Conservation (phyloP, 2,113 vertebrate species). For the Muntiacus muntjak region DNA sequence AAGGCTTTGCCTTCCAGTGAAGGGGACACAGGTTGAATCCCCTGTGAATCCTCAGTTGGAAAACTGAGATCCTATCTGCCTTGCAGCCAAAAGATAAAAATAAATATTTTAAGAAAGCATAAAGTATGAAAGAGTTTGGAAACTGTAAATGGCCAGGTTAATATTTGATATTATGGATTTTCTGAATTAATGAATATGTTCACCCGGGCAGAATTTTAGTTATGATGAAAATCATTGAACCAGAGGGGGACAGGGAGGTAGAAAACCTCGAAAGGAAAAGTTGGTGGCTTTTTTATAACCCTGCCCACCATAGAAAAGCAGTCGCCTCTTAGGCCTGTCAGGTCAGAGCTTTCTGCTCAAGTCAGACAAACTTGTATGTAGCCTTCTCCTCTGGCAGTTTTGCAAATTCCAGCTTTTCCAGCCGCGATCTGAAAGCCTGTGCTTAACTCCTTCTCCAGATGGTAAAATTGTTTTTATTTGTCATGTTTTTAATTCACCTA, state of each 20-base stretch:
- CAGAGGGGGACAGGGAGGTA: not conserved
- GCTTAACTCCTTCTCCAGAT: not conserved
- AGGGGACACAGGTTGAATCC: not conserved
- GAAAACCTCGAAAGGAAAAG: not conserved
- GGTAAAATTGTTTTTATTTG: not conserved
- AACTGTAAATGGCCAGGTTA: not conserved
- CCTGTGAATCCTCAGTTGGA: not conserved
- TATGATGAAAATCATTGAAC: not conserved
- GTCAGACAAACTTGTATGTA: not conserved
- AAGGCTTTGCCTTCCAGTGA: not conserved
- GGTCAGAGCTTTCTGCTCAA: not conserved
- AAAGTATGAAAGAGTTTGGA: not conserved
- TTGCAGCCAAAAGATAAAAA: not conserved
- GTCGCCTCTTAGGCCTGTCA: not conserved
- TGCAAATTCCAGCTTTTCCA: not conserved
- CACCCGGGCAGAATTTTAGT: not conserved
- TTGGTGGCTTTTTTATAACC: not conserved
- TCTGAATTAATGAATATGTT: not conserved
- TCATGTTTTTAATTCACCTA: not conserved
- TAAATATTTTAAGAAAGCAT: not conserved
- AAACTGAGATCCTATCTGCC: not conserved
- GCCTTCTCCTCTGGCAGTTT: not conserved
- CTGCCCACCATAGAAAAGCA: accelerated
- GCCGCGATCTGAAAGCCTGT: not conserved
- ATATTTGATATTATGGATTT: not conserved